Base-by-base conservation (phyloP, 2,888 invertebrate genomes). In the Spisula subtruncata region DNA sequence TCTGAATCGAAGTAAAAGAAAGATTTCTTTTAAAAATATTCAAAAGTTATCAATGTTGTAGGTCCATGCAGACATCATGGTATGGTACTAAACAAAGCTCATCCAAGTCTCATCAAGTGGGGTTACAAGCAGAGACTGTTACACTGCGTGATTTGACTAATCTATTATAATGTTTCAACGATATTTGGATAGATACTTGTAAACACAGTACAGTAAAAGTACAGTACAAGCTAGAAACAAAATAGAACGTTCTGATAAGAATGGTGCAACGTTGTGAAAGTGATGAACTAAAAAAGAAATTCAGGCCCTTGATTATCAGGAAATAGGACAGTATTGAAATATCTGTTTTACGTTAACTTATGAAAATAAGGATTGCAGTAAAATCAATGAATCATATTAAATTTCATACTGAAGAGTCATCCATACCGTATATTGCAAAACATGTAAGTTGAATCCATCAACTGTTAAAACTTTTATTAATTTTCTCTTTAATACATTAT, bases 251-350 rank as follows among this genome's bases (percentile, higher is more conserved):
- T 75, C 35, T 35, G 35, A 75, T 35, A 75, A 35, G 75, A 75
- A 75, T 32, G 75, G 75, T 75, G 75, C 75, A 75, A 35, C 75
- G 75, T 75, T 75, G 35, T 75, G 18, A 75, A 75, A 75, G 75
- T 75, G 75, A 75, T 75, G 75, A 75, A 75, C 75, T 35, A 35
- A 75, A 75, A n/a, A 75, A 75, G 32, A 75, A 75, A 16, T 75
- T 35, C 29, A 8, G 75, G 75, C 32, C 75, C 75, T 35, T 75
- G 60, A 66, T 75, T 75, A 32, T 32, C 75, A 75, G 75, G 75
- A 75, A 75, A 35, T 75, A 35, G 2, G 32, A 10, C 32, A 12
- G 32, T 32, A 25, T 66, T 25, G 25, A 66, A 66, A 66, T 25
- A 25, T 66, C 10, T 51, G 51, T 51, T n/a, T 48, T 8, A 48